Evolutionary conservation across 2,888 invertebrate species (phyloP), one percentile per base, ranked within the genome.

Genomic region (Anagyrus pseudococci): DNA sequence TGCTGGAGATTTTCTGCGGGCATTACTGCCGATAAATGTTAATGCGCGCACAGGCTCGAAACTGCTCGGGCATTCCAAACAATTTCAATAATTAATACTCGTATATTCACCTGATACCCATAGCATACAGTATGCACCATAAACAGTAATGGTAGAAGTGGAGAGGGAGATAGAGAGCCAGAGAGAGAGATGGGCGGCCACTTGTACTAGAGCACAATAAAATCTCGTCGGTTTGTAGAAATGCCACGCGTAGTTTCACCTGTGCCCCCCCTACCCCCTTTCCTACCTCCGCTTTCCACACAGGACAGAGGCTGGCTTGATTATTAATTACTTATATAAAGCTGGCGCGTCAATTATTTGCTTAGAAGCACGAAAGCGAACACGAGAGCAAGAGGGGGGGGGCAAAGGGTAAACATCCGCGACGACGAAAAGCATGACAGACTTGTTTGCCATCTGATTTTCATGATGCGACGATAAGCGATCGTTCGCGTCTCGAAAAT

Each of bases 21-120:
- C 58, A 56, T 59, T 62, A 65, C 58, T 59, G 47, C 22, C 58
- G 55, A 62, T 66, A 56, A 62, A 66, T 66, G 55, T 62, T 62
- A 66, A 62, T 66, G 62, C 65, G 41, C 58, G 47, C 61, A 15
- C 20, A 13, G 10, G 13, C 19, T 29, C 15, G 52, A 52, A 48
- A 54, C 41, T 54, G 33, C 44, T 48, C 33, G 53, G 59, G 59
- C 59, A 48, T 62, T 62, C 59, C 62, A 58, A 62, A 56, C 59
- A 56, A 66, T 66, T 62, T 65, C 62, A 62, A 65, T 65, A 60
- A 64, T 64, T 64, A 61, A 64, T 64, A 64, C 64, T 61, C 50
- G 64, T 46, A n/a, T n/a, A 55, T 46, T 25, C 50, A 7, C 25
- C 53, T n/a, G n/a, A 54, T 63, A 54, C 25, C 20, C 19, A 19